A percentile compares a stretch with the other conserved stretches of the same genome.
Evolutionary conservation across 1,140 invertebrate genomes (phyloP).

Genomic region (Cataglyphis hispanica): DNA sequence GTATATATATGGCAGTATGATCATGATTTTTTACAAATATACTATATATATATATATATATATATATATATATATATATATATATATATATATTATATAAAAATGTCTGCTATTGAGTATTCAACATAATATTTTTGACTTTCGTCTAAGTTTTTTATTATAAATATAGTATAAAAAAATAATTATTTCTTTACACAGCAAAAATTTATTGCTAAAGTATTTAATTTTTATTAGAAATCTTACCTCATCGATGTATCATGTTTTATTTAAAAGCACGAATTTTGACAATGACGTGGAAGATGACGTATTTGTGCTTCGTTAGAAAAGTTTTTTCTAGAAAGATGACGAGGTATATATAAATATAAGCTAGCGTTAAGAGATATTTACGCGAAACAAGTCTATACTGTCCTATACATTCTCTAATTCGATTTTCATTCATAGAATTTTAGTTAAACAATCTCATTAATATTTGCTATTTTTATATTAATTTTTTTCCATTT

Average conservation of each 20-base stretch:
- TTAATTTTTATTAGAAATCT: background rate
- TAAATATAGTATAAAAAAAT: background rate
- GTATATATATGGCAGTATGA: background rate
- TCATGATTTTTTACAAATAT: background rate
- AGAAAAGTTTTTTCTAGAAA: constrained; percentile 52
- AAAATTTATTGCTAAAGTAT: background rate
- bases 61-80: no score
- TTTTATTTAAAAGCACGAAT: constrained; percentile 32
- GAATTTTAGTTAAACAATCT: background rate
- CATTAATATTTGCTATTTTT: background rate
- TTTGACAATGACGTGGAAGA: constrained; percentile 19
- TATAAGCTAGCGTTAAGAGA: constrained; percentile 49
- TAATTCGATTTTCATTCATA: constrained; percentile 2
- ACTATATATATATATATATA: no score
- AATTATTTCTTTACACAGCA: background rate
- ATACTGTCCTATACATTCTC: background rate
- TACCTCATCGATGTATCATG: constrained; percentile 5
- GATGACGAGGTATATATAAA: constrained; percentile 52
- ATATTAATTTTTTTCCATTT: background rate
- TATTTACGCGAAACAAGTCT: background rate
- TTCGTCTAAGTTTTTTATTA: background rate
- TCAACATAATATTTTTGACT: background rate
- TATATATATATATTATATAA: no score
- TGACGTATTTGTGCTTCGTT: constrained; percentile 34
- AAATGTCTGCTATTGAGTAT: background rate